Evolutionary conservation across 92 coral and sea anemone species (phyloP), one percentile per base, ranked within the genome.

Genomic region (Meandrina meandrites): DNA sequence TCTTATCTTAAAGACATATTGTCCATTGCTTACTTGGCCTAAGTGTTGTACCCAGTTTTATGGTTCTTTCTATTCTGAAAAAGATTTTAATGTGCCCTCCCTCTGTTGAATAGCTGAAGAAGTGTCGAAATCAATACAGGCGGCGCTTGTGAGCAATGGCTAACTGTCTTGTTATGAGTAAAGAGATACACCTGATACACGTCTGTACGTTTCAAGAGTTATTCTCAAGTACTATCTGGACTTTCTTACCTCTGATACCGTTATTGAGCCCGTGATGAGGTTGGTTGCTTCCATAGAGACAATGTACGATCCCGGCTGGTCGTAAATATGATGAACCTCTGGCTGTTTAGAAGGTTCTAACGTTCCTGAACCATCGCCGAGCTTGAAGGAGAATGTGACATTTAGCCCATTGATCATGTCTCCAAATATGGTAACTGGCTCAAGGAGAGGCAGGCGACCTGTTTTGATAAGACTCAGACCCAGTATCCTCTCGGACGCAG

Each of bases 251-350:
- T 76, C 70, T 31, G 99, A 92, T 3, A 88, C 68, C 3, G 92
- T 75, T 53, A 92, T 80, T 17, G 78, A 72, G 21, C 96, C 95
- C 14, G 99, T 94, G 58, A 90, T 82, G 50, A 58, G 50, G 35
- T 93, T 94, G 36, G 82, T 86, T 45, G 98, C 98, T 30, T 67
- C 58, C 73, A 92, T 76, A 17, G 93, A 90, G 51, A 96, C 94
- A 22, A 90, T 88, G 69, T 96, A 96, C 2, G 96, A 91, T 4
- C 98, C 98, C 3, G 99, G 99, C 35, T 50, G 82, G 85, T 92
- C 93, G 84, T 77, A 96, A 36, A 95, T 96, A 81, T 96, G 98
- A 17, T 80, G 79, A 0, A 72, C 84, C 48, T 64, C 68, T 19
- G 89, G 91, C 73, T 77, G 72, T 22, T 89, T 37, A 60, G 86